Evolutionary conservation across 2,113 vertebrate genomes (phyloP), one percentile per base, ranked within the genome.

Genomic region (Muscicapa adusta): DNA sequence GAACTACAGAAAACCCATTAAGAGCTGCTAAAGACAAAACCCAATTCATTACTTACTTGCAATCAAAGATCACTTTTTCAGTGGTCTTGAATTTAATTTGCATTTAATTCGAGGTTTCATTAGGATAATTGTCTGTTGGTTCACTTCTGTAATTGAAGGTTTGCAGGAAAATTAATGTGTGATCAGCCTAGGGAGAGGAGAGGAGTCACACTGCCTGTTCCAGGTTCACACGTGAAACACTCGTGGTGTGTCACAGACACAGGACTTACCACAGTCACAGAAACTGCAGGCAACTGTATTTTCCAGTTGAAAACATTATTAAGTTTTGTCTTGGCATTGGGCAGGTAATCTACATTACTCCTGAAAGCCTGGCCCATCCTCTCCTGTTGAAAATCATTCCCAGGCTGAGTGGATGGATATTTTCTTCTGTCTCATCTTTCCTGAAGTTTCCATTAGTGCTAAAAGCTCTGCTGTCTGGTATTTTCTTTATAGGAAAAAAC

Each of bases 51-150:
- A 82, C 34, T 50, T 71, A 9, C 72, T 80, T 84, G 34, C 85
- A 84, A 63, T 85, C 57, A 85, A 92, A 91, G 74, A 94, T 84
- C 80, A 34, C 42, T 84, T 67, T 88, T 95, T 83, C 40, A 96
- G 56, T 88, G 91, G 90, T 90, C 77, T 91, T 36, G 88, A 75
- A 93, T 91, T 85, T 91, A 96, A 96, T 96, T 94, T 94, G 31
- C 79, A 88, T 96, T 94, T 97, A 96, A 96, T 96, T 96, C 2
- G 51, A 92, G 79, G 91, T 96, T 97, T 96, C 57, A 72, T 97
- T 79, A 79, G 79, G 87, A 79, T 97, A 94, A 97, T 92, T 88
- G 63, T 85, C 82, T 87, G 45, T 93, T 93, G 88, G 90, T 84
- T 97, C 93, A 81, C 75, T 93, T 18, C 28, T 94, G 62, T 97